phyloP scores from a whole-genome alignment of 2,888 invertebrate species.

The Leuctra nigra region DNA sequence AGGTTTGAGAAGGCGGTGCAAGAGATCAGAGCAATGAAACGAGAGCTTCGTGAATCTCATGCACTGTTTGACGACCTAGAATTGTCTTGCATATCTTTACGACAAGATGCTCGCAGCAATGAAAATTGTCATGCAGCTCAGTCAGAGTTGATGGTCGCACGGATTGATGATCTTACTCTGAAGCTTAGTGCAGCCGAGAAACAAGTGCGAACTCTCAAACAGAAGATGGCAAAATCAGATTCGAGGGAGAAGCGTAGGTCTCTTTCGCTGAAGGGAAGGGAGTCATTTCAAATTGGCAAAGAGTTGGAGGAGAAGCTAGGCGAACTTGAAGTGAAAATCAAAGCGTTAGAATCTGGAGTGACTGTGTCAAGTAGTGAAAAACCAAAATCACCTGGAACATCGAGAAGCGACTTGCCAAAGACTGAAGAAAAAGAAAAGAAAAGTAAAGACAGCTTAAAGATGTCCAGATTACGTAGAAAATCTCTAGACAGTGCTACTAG shows the following conservation, averaged over 20 bases:
- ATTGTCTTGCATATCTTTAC: conserved; percentile 66
- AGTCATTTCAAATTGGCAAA: conserved; percentile 71
- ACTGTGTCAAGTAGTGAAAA: conserved; percentile 28
- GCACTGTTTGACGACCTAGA: conserved; percentile 74
- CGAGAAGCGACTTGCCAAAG: conserved; percentile 37
- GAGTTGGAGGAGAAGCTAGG: conserved; percentile 78
- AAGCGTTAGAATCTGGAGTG: conserved; percentile 52
- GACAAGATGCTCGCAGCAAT: conserved; percentile 60
- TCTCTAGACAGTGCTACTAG: conserved; percentile 72
- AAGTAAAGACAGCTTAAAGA: conserved; percentile 43
- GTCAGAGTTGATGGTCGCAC: conserved; percentile 70
- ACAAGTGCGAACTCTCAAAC: conserved; percentile 64
- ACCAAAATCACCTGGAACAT: conserved; percentile 33
- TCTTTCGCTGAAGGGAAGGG: conserved; percentile 74
- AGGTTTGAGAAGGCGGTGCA: conserved; percentile 76
- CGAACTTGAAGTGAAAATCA: conserved; percentile 73
- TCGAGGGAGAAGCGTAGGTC: conserved; percentile 72
- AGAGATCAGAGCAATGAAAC: conserved; percentile 76
- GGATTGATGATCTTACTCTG: conserved; percentile 75
- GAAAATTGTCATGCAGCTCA: conserved; percentile 56
- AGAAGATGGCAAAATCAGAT: conserved; percentile 71
- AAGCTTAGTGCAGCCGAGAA: conserved; percentile 77
- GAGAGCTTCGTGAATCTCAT: conserved; percentile 71
- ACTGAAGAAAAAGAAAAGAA: conserved; percentile 19
- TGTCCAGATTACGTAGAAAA: conserved; percentile 58